Evolutionary conservation across 2,888 invertebrate species (phyloP), one percentile per base, ranked within the genome.

Genomic region (Tenthredo amoena): DNA sequence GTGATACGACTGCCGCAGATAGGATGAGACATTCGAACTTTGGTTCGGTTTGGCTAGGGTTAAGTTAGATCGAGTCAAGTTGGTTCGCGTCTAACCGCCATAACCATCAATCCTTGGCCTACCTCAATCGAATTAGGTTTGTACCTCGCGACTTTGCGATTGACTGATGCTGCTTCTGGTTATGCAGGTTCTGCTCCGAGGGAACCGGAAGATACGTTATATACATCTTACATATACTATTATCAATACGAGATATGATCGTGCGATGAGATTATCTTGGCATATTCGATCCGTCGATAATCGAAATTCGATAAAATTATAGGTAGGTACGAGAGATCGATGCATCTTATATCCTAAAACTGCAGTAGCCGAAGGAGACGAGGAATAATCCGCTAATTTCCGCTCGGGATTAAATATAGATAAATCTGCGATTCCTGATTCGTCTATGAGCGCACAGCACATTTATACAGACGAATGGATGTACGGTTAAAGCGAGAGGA

Each of bases 31-130:
- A 43, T 12, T 62, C n/a, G 40, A 68, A 3, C 6, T 26, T 21
- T n/a, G 26, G 21, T n/a, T 40, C 3, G 26, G 37, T 43, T n/a
- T 10, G 10, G 34, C 31, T 34, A 31, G 47, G 55, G 76, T 34
- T 76, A 18, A 18, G 50, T 50, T 50, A 9, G 50, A 76, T 76
- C 26, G 50, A 76, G 76, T 7, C 31, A 34, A 77, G 55, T 55
- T 34, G 77, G 77, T 34, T 50, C 31, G 34, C 77, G 77, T 77
- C 55, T 55, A 55, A 77, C 77, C 77, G 55, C 34, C 77, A 50
- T 77, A 74, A 74, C 74, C 74, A 43, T 74, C 58, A 62, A 84
- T 72, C 43, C 84, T 37, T 76, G 84, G 76, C 84, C 84, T 84
- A 77, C 58, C 76, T 76, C 58, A 84, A 77, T 84, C 26, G 15